A percentile compares a stretch with the other conserved stretches of the same genome.
Evolutionary conservation across 2,797 vertebrate genomes (phyloP).

Genomic region (Coendou prehensilis): DNA sequence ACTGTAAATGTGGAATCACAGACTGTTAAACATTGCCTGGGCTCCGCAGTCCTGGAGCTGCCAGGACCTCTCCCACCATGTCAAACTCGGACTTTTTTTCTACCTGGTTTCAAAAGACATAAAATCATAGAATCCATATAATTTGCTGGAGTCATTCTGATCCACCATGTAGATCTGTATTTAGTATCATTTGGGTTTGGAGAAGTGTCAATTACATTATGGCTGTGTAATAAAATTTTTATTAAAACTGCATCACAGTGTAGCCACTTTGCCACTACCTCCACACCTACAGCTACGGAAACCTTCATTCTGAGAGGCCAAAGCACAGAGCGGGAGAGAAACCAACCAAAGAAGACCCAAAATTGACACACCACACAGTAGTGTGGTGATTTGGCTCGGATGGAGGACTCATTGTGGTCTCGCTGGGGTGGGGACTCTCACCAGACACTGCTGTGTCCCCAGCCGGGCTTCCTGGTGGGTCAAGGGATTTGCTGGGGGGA

Average conservation of each 20-base stretch:
- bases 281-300: slow-evolving; percentile 44
- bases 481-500: neutral
- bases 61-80: slow-evolving; percentile 84
- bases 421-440: neutral
- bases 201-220: slow-evolving; percentile 84
- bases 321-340: slow-evolving; percentile 55
- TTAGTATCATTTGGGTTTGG: slow-evolving; percentile 86
- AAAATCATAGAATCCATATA: slow-evolving; percentile 85
- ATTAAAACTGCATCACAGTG: slow-evolving; percentile 83
- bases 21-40: slow-evolving; percentile 82
- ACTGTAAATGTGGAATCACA: slow-evolving; percentile 86
- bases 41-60: slow-evolving; percentile 83
- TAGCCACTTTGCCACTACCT: slow-evolving; percentile 84
- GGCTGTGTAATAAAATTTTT: slow-evolving; percentile 88
- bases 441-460: neutral
- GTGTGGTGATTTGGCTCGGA: neutral
- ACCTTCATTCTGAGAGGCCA: slow-evolving; percentile 51
- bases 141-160: slow-evolving; percentile 81
- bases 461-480: neutral
- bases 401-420: neutral
- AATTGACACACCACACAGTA: neutral
- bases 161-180: slow-evolving; percentile 89
- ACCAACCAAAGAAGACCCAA: slow-evolving; percentile 58
- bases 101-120: slow-evolving; percentile 83
- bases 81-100: slow-evolving; percentile 83